phyloP scores from a whole-genome alignment of 2,888 invertebrate species.

The Papilio protenor region DNA sequence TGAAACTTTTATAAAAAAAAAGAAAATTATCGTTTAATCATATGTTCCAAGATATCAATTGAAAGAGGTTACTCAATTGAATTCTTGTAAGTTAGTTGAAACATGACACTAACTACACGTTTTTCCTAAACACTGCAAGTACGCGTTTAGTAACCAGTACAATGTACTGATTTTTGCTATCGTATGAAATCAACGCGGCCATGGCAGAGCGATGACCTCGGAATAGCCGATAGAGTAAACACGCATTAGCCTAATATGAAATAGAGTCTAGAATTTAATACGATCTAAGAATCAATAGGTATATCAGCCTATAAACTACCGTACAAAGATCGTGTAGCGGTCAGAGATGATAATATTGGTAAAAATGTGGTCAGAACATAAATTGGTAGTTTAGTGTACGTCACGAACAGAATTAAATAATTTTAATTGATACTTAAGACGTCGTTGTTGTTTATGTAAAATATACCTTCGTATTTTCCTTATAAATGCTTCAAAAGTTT shows the following conservation, averaged over 20 bases:
- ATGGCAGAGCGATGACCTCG: conserved; percentile 3
- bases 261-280: conserved; percentile 2
- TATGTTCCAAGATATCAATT: too few relatives aligned
- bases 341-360: not conserved
- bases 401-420: not conserved
- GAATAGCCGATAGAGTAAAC: conserved; percentile 6
- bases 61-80: not conserved
- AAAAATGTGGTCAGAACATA: too few relatives aligned
- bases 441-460: not conserved
- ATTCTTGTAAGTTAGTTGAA: not conserved
- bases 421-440: conserved; percentile 1
- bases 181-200: conserved; percentile 2
- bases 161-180: conserved; percentile 7
- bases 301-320: too few relatives aligned
- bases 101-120: not conserved
- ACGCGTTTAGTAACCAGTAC: not conserved
- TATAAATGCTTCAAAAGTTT: not conserved
- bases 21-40: too few relatives aligned
- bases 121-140: not conserved
- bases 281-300: not conserved
- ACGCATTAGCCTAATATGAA: not conserved
- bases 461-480: not conserved
- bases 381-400: not conserved
- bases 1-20: conserved; percentile 79
- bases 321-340: not conserved